Conservation (phyloP, 53 echinoderm and acorn worm species). For the Henricia sp. region DNA sequence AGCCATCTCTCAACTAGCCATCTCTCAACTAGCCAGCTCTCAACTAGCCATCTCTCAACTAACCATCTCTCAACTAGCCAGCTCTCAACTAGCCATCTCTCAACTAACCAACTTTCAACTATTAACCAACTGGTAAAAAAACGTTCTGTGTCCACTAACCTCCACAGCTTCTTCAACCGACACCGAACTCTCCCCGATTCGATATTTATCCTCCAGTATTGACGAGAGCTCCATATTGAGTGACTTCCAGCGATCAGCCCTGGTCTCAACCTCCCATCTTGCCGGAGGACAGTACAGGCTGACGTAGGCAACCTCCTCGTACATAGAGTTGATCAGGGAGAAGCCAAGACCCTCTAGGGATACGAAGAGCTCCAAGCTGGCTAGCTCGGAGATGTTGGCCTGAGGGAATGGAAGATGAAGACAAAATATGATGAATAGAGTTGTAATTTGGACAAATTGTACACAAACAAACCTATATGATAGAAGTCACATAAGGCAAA, state of each 20-base stretch:
- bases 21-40: no score
- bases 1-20: no score
- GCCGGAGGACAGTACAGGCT: constrained; percentile 87
- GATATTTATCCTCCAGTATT: constrained; percentile 80
- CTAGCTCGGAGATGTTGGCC: constrained; percentile 91
- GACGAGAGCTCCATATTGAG: constrained; percentile 92
- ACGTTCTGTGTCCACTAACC: constrained; percentile 61
- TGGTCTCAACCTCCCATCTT: constrained; percentile 97
- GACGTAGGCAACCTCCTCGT: constrained; percentile 95
- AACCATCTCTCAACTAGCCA: no score
- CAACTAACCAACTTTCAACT: no score
- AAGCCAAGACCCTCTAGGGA: constrained; percentile 86
- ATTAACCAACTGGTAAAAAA: no score
- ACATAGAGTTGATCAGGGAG: constrained; percentile 84
- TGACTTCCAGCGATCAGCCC: constrained; percentile 89
- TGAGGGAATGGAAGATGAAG: no score
- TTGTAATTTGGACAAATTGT: no score
- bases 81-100: no score
- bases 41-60: no score
- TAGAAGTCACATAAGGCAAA: constrained; percentile 85
- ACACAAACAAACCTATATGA: no score
- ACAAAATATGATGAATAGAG: no score
- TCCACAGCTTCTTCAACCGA: constrained; percentile 83
- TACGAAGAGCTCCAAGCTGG: constrained; percentile 85
- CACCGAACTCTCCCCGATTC: constrained; percentile 71